Percentiles rank a stretch among this genome's conserved stretches.
Evolutionary conservation across 2,888 invertebrate species (phyloP).

Genomic region (Drosophila stalkeri): DNA sequence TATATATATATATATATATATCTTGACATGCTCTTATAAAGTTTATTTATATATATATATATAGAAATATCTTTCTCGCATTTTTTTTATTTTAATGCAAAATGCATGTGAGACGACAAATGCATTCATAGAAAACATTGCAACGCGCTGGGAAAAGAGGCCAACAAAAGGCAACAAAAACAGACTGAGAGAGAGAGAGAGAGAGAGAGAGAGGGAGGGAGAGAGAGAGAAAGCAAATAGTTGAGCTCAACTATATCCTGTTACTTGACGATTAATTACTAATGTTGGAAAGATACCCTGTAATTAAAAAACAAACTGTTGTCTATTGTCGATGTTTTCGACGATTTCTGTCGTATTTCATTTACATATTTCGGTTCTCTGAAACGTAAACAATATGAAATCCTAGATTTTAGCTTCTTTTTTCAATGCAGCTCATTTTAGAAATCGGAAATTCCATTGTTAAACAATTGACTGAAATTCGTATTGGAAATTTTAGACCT

Average conservation of each 20-base stretch:
- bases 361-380: background rate
- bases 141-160: constrained; percentile 35
- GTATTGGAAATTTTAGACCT: constrained; percentile 6
- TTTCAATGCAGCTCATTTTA: background rate
- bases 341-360: too few species aligned
- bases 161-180: constrained; percentile 18
- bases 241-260: background rate
- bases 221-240: constrained; percentile 2
- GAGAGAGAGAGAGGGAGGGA: background rate
- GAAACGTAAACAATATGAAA: background rate
- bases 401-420: too few species aligned
- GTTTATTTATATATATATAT: background rate
- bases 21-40: background rate
- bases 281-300: background rate
- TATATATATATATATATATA: constrained; percentile 4
- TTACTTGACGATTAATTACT: background rate
- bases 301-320: background rate
- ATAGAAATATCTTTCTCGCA: constrained; percentile 17
- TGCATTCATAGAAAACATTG: constrained; percentile 18
- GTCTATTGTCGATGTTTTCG: background rate
- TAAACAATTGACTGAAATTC: background rate
- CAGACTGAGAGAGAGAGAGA: background rate
- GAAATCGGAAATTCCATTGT: background rate
- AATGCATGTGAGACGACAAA: constrained; percentile 25
- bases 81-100: constrained; percentile 31